phyloP scores from a whole-genome alignment of 2,113 vertebrate genomes.

The Otus sunia region DNA sequence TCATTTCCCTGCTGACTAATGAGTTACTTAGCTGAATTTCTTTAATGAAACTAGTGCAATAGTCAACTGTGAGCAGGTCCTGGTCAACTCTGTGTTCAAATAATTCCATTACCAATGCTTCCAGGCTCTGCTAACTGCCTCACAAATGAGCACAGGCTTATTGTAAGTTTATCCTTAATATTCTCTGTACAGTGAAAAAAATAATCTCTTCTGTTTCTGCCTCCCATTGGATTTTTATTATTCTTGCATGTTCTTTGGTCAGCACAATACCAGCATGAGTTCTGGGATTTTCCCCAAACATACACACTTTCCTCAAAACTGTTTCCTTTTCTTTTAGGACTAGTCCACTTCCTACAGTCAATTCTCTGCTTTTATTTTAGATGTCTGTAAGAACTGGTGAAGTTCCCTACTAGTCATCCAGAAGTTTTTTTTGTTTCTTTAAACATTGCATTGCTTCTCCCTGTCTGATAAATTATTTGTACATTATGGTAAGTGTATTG shows the following conservation, averaged over 20 bases:
- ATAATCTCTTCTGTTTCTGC: neutral
- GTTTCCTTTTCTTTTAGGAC: neutral
- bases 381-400: neutral
- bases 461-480: neutral
- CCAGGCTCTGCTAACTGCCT: neutral
- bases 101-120: neutral
- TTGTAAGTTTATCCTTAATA: neutral
- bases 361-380: neutral
- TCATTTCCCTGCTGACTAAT: neutral
- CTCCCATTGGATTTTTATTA: neutral
- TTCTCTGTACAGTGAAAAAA: neutral
- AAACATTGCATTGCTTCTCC: neutral
- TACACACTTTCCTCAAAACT: neutral
- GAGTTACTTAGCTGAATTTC: neutral
- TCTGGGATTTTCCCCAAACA: neutral
- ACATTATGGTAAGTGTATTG: neutral
- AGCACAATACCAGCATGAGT: neutral
- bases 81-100: neutral
- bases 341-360: neutral
- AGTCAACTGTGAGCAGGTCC: neutral
- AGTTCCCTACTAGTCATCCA: neutral
- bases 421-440: neutral
- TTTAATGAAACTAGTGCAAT: neutral
- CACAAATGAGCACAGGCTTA: neutral
- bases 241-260: neutral